Conservation (phyloP, 1,140 invertebrate genomes). For the Zaprionus inermis region DNA sequence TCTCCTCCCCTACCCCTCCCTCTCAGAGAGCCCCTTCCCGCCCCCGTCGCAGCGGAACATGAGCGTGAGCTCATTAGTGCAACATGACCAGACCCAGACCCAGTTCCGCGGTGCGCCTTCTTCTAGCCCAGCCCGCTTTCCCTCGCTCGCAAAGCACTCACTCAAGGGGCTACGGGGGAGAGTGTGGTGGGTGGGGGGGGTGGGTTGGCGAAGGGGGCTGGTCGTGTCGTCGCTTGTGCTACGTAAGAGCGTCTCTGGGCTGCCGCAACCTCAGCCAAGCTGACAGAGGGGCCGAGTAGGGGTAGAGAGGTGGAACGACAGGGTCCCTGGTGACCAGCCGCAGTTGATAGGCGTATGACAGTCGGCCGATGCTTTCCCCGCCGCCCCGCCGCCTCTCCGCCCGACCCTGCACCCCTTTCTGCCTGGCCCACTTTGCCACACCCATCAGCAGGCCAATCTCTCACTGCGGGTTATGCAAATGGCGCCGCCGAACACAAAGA, state of each 20-base stretch:
- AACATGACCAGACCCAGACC: slow-evolving; percentile 51
- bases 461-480: slow-evolving; percentile 39
- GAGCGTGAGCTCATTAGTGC: slow-evolving; percentile 55
- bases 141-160: slow-evolving; percentile 16
- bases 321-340: slow-evolving; percentile 17
- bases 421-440: not conserved
- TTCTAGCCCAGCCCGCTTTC: no score
- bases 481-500: slow-evolving; percentile 15
- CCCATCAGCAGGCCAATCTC: not conserved
- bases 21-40: not conserved
- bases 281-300: not conserved
- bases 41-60: not conserved
- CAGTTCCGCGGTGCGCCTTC: slow-evolving; percentile 16
- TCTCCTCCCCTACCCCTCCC: not conserved
- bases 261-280: not conserved
- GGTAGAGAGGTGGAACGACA: not conserved
- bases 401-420: not conserved
- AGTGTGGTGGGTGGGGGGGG: not conserved
- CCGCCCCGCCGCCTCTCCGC: not conserved
- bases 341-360: slow-evolving; percentile 31
- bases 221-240: not conserved
- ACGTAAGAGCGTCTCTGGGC: not conserved
- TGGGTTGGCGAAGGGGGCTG: not conserved
- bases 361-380: not conserved
- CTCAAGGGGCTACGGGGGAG: no score